Evolutionary conservation across 2,797 vertebrate species (phyloP), one percentile per base, ranked within the genome.

Genomic region (Centropyge bicolor): DNA sequence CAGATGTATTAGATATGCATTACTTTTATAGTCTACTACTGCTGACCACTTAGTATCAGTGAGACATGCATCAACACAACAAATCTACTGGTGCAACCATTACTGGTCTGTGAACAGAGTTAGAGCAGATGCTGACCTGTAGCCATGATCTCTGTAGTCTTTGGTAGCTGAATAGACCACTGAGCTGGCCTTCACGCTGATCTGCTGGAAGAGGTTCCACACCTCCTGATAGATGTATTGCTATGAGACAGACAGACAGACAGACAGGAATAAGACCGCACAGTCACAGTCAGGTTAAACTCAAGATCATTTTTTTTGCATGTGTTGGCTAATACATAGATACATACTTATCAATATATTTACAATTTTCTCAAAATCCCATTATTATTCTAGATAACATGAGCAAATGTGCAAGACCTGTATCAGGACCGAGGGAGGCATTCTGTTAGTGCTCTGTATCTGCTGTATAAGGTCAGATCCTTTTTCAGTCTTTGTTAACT

Each of bases 161-260:
- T 98, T 99, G 36, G 97, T 97, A 11, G 97, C 96, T 0, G 98
- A 99, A 82, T 99, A 99, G 56, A 99, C 98, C 56, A 98, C 96
- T 6, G 98, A 99, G 82, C 98, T 99, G 90, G 98, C 98, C 94
- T 99, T 98, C 70, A 99, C 98, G 19, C 98, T 99, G 87, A 99
- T 99, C 92, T 99, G 98, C 93, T 99, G 98, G 91, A 99, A 99
- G 27, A 99, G 96, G 89, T 99, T 99, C 98, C 98, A 99, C 13
- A 99, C 98, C 86, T 99, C 98, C 92, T 99, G 96, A 79, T 99
- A 99, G 92, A 99, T 99, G 85, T 99, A 98, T 97, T 97, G 97
- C 98, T 99, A 82, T 20, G 67, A 76, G 81, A 70, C 24, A 85
- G 48, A 62, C 14, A 55, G 48, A 62, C 14, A 55, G 46, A 57